Evolutionary conservation across 2,888 invertebrate genomes (phyloP).

Genomic region (Lobophora halterata): DNA sequence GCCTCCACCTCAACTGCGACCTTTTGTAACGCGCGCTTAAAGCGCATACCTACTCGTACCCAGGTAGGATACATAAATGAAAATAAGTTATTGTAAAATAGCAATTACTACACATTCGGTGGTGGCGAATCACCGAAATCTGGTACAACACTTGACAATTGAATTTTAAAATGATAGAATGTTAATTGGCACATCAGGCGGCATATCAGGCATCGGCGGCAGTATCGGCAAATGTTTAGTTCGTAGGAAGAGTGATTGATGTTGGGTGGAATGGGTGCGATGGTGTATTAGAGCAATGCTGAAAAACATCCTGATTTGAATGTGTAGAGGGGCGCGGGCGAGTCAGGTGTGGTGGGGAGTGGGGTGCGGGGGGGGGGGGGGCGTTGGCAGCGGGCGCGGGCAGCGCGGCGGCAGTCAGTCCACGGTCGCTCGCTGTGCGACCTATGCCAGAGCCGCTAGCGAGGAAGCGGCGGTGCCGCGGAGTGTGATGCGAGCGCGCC

Average conservation of each 20-base stretch:
- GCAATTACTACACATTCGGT: too few species aligned
- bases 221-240: too few species aligned
- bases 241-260: too few species aligned
- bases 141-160: too few species aligned
- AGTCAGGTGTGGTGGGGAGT: slow-evolving; percentile 13
- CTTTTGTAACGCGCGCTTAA: slow-evolving; percentile 42
- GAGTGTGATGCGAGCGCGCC: slow-evolving; percentile 70
- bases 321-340: slow-evolving; percentile 25
- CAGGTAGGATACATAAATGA: too few species aligned
- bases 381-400: slow-evolving; percentile 18
- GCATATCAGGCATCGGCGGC: too few species aligned
- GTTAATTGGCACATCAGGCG: neutral
- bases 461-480: slow-evolving; percentile 45
- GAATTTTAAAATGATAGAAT: too few species aligned
- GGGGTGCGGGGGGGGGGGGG: slow-evolving; percentile 21
- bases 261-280: too few species aligned
- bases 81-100: too few species aligned
- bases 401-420: slow-evolving; percentile 23
- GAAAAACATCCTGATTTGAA: too few species aligned
- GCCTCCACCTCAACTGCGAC: slow-evolving; percentile 38
- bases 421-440: slow-evolving; percentile 24
- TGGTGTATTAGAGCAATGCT: too few species aligned
- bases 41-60: slow-evolving; percentile 48
- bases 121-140: too few species aligned
- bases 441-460: slow-evolving; percentile 28